Evolutionary conservation across 1,140 invertebrate species (phyloP).

Genomic region (Anastrepha ludens): DNA sequence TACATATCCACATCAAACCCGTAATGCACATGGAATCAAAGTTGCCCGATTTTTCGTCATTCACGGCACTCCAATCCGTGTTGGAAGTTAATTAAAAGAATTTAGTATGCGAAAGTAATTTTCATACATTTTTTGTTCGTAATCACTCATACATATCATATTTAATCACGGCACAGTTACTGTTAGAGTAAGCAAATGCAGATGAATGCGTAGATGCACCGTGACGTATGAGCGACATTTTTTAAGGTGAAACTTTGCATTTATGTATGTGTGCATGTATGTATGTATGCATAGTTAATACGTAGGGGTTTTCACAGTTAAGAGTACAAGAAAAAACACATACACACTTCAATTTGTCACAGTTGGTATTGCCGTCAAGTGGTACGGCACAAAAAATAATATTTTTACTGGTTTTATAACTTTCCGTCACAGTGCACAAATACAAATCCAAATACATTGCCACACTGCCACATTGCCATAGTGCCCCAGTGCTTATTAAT

Average conservation of each 20-base stretch:
- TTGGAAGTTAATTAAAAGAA: slow-evolving; percentile 33
- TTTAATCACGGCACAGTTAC: not conserved
- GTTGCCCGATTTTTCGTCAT: not conserved
- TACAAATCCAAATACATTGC: slow-evolving; percentile 14
- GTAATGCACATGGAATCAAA: not conserved
- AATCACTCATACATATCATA: slow-evolving; percentile 16
- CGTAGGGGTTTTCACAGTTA: not conserved
- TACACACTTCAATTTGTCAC: slow-evolving; percentile 11
- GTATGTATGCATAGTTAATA: not conserved
- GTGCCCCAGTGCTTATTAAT: slow-evolving; percentile 44
- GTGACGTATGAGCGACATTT: slow-evolving; percentile 33
- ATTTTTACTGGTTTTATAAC: slow-evolving; percentile 26
- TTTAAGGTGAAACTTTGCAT: not conserved
- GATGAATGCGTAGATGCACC: not conserved
- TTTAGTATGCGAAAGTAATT: slow-evolving; percentile 33
- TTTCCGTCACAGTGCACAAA: slow-evolving; percentile 12
- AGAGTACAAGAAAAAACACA: not conserved
- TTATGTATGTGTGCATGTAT: not conserved
- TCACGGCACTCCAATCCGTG: slow-evolving; percentile 9
- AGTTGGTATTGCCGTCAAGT: slow-evolving; percentile 31
- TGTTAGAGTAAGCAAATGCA: not conserved
- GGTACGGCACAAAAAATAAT: slow-evolving; percentile 13
- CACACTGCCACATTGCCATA: not conserved
- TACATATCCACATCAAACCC: too few species aligned
- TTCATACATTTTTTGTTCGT: not conserved